Conservation (phyloP, 1,140 invertebrate genomes). For the Temnothorax nylanderi region DNA sequence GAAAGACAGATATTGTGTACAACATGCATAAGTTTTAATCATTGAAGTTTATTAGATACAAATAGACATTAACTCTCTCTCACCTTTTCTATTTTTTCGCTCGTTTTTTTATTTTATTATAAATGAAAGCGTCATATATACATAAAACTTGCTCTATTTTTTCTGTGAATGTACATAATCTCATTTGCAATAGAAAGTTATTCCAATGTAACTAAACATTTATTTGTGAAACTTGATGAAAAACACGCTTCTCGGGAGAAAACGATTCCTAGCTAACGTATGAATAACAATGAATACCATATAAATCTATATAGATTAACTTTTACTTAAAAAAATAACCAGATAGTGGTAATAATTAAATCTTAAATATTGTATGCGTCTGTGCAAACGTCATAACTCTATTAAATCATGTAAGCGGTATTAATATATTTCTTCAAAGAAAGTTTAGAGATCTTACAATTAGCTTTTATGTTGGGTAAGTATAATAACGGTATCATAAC, state of each 20-base stretch:
- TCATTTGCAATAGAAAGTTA: neutral
- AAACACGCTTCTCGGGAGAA: neutral
- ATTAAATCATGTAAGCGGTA: neutral
- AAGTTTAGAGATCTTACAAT: neutral
- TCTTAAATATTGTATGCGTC: neutral
- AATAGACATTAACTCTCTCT: neutral
- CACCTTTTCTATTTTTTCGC: neutral
- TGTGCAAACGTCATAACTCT: neutral
- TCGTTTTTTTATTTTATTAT: neutral
- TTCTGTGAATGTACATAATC: neutral
- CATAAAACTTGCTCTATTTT: neutral
- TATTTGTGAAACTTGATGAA: neutral
- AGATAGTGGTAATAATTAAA: neutral
- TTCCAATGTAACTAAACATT: neutral
- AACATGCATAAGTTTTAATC: neutral
- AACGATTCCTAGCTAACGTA: neutral
- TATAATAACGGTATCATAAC: conserved; percentile 7
- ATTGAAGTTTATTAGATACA: neutral
- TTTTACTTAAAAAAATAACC: neutral
- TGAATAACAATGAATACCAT: conserved; percentile 4
- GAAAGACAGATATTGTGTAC: neutral
- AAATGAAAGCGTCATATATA: neutral
- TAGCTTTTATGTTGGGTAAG: neutral
- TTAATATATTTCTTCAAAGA: neutral
- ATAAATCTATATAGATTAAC: neutral